phyloP scores from a whole-genome alignment of 2,113 vertebrate species.

The Xiphophorus maculatus region DNA sequence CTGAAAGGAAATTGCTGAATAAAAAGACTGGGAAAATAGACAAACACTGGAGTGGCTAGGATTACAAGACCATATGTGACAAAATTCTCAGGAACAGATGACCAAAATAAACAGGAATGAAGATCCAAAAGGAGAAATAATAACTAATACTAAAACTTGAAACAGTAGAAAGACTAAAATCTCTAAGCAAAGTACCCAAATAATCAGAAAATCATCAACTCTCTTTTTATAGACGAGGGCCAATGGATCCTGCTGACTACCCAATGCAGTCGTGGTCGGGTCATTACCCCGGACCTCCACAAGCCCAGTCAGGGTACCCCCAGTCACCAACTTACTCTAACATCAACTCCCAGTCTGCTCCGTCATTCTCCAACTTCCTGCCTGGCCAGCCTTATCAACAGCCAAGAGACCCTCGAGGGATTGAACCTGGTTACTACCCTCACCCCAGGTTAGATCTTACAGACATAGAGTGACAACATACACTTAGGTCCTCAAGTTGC shows the following conservation, averaged over 20 bases:
- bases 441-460: slow-evolving; percentile 45
- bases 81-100: too few relatives aligned
- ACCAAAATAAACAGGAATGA: neutral
- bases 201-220: slow-evolving; percentile 1
- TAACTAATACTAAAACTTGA: neutral
- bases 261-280: slow-evolving; percentile 81
- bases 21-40: too few relatives aligned
- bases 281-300: slow-evolving; percentile 82
- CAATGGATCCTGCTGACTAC: slow-evolving; percentile 85
- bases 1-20: too few relatives aligned
- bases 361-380: slow-evolving; percentile 77
- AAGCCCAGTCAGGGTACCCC: slow-evolving; percentile 73
- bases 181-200: neutral
- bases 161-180: neutral
- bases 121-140: neutral
- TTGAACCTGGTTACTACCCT: slow-evolving; percentile 84
- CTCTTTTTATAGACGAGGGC: slow-evolving; percentile 82
- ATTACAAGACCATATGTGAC: too few relatives aligned
- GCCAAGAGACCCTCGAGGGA: slow-evolving; percentile 78
- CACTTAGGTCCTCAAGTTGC: too few relatives aligned
- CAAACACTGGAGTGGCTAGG: too few relatives aligned
- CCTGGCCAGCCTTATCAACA: slow-evolving; percentile 81
- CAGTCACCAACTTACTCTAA: slow-evolving; percentile 61
- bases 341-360: slow-evolving; percentile 74
- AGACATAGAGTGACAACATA: too few relatives aligned